These are phyloP conservation scores for Diplogasteroides magnus DNA, from an alignment of 1,140 invertebrate genomes.

Conservation along the genomic window DNA sequence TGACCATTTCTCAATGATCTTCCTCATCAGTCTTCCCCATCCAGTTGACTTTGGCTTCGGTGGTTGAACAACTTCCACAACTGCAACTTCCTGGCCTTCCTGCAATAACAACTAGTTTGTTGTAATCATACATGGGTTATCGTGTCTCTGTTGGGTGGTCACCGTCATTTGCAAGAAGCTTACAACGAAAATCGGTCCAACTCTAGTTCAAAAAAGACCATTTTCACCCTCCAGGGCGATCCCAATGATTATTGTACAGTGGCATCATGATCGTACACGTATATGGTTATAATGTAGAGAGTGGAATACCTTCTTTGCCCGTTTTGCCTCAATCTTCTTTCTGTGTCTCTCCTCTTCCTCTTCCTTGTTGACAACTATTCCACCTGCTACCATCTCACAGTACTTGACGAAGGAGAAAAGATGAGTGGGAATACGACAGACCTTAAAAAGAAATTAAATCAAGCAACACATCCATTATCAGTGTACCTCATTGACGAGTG, in stretches of 20 bases:
- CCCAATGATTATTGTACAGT: too few species aligned
- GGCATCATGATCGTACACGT: too few species aligned
- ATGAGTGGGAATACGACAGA: slow-evolving; percentile 58
- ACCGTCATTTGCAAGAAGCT: too few species aligned
- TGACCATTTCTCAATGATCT: slow-evolving; percentile 36
- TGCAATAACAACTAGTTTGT: background rate
- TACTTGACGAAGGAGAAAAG: slow-evolving; percentile 56
- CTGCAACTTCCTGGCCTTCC: too few species aligned
- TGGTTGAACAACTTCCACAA: too few species aligned
- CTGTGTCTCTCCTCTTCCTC: background rate
- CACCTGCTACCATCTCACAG: slow-evolving; percentile 41
- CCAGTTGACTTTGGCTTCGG: slow-evolving; percentile 38
- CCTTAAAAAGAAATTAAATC: slow-evolving; percentile 27
- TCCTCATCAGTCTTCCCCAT: slow-evolving; percentile 47
- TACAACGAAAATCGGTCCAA: too few species aligned
- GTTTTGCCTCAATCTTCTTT: background rate
- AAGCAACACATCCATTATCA: background rate
- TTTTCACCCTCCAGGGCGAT: too few species aligned
- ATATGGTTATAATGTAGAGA: too few species aligned
- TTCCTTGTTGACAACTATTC: background rate
- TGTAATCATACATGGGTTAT: too few species aligned
- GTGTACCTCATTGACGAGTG: slow-evolving; percentile 21
- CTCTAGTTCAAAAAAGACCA: too few species aligned
- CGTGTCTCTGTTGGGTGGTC: too few species aligned
- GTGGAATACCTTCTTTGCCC: background rate